Evolutionary conservation across 1,140 invertebrate species (phyloP).

Genomic region (Drosophila nigrodunni): DNA sequence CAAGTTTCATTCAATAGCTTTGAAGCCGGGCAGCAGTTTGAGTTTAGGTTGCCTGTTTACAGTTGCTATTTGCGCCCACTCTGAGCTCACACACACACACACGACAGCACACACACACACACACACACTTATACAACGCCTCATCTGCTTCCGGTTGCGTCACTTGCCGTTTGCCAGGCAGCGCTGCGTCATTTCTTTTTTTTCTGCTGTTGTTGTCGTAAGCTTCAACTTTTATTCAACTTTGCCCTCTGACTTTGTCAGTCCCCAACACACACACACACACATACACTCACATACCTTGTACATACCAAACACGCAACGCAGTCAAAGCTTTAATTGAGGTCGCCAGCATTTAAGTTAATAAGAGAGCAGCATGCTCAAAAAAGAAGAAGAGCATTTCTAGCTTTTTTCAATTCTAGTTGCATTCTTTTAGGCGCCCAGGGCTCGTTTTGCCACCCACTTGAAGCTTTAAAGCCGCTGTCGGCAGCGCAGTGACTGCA

Average conservation of each 20-base stretch:
- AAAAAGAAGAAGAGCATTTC: constrained; percentile 5
- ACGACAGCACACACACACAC: not conserved
- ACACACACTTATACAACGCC: not conserved
- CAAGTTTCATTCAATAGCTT: constrained; percentile 76
- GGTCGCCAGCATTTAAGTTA: constrained; percentile 78
- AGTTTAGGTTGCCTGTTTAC: constrained; percentile 4
- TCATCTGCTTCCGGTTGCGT: constrained; percentile 76
- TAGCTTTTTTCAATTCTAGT: constrained; percentile 10
- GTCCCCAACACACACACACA: constrained; percentile 4
- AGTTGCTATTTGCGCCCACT: not conserved
- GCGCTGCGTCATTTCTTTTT: constrained; percentile 64
- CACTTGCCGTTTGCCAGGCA: constrained; percentile 55
- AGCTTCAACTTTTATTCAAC: constrained; percentile 78
- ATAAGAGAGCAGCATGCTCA: constrained; percentile 15
- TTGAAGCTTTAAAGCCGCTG: constrained; percentile 58
- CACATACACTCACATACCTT: constrained; percentile 4
- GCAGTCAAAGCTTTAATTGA: constrained; percentile 73
- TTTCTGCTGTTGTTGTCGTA: constrained; percentile 18
- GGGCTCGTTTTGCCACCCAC: constrained; percentile 58
- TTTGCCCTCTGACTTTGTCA: constrained; percentile 82
- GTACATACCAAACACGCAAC: not conserved
- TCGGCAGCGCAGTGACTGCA: constrained; percentile 8
- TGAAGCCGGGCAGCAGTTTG: constrained; percentile 47
- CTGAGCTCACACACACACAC: constrained; percentile 3
- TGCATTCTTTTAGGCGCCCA: constrained; percentile 53